Base-by-base conservation (phyloP, 2,888 invertebrate species). In the Hyposoter dolosus region DNA sequence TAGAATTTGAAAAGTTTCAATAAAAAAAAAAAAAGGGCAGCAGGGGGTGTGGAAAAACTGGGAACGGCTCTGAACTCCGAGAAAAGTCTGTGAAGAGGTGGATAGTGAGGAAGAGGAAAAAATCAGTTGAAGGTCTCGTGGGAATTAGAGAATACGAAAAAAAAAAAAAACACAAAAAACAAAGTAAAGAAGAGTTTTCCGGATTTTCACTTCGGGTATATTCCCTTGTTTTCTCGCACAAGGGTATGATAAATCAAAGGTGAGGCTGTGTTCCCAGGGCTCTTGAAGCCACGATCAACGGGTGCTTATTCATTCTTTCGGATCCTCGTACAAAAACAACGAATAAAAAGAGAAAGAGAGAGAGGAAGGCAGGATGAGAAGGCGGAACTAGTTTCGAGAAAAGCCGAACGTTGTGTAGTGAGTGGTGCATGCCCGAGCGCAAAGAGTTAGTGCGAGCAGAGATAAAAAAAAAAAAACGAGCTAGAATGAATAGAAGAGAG, bases 181-280 rank as follows among this genome's bases (percentile, higher is more conserved):
- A 60, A 69, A 0, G 40, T 40, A 40, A 10, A 40, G 40, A 40
- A 40, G 40, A 81, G 84, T 85, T 83, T 74, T 87, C 75, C 83
- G 84, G 83, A 47, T 85, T 85, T 87, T 88, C 80, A 82, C 79
- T 82, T 80, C 77, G 76, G 60, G 74, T 84, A 80, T 85, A 80
- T 85, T 87, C 83, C 79, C 82, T 82, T 50, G 75, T 50, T 74
- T 66, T 28, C 53, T 66, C 47, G 35, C 63, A 32, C 19, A 40
- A 69, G 68, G 32, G 77, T 6, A 78, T 74, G 17, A 68, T 50
- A 17, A 60, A 82, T 50, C 40, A 65, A 84, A 45, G 68, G 50
- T 77, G 15, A 53, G 78, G 82, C 53, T 56, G 50, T 65, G 85
- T 75, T 69, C 66, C 23, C 28, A 47, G 79, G 47, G 75, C 85